Evolutionary conservation across 2,797 vertebrate species (phyloP).

Genomic region (Cryptoprocta ferox): DNA sequence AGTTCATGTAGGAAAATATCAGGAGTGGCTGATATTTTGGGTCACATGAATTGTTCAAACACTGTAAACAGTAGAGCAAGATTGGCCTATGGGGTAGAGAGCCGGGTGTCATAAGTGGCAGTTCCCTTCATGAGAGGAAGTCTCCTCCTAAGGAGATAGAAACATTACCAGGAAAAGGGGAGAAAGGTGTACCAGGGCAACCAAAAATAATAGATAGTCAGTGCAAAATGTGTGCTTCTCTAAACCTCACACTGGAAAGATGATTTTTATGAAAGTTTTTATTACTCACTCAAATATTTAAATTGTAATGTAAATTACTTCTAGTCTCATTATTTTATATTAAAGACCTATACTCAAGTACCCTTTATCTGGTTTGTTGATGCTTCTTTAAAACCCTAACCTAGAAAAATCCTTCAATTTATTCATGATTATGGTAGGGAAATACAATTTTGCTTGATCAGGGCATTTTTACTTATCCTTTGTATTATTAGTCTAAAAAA

Average conservation of each 20-base stretch:
- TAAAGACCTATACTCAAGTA: background rate
- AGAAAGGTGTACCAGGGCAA: background rate
- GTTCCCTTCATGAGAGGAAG: background rate
- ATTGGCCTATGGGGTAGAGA: background rate
- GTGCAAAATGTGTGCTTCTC: background rate
- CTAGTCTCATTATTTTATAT: background rate
- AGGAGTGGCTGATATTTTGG: background rate
- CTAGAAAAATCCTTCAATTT: constrained; percentile 45
- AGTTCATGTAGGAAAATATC: background rate
- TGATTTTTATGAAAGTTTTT: constrained; percentile 41
- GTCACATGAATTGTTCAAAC: background rate
- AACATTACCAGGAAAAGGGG: background rate
- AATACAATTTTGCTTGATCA: constrained; percentile 31
- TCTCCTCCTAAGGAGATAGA: background rate
- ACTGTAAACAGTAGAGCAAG: background rate
- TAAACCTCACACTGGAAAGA: background rate
- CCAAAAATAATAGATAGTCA: background rate
- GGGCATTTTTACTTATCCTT: constrained; percentile 41
- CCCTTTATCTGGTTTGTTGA: constrained; percentile 26
- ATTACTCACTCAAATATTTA: constrained; percentile 44
- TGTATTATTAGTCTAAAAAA: background rate
- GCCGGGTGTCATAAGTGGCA: background rate
- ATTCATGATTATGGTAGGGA: constrained; percentile 41
- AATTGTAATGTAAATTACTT: constrained; percentile 36
- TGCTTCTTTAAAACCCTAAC: constrained; percentile 3